phyloP scores from a whole-genome alignment of 2,888 invertebrate genomes.

The Caenorhabditis drosophilae region DNA sequence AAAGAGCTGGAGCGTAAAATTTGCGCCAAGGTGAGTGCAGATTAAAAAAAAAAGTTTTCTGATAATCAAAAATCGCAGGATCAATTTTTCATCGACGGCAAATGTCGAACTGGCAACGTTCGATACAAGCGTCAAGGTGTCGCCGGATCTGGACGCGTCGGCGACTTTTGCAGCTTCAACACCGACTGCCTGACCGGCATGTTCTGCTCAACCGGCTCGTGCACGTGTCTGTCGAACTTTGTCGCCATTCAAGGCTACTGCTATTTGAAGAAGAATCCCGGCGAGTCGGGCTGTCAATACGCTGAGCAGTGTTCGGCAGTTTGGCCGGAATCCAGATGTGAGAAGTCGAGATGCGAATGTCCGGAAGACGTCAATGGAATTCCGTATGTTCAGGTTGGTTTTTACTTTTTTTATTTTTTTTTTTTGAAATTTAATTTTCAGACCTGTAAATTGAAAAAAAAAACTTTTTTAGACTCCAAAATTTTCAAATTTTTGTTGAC shows the following conservation, averaged over 20 bases:
- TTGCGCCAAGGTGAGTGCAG: no score
- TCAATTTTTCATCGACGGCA: constrained; percentile 62
- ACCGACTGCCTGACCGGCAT: constrained; percentile 69
- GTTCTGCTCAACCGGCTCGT: constrained; percentile 68
- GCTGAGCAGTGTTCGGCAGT: constrained; percentile 67
- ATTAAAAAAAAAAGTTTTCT: no score
- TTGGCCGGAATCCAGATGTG: constrained; percentile 66
- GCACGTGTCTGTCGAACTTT: constrained; percentile 67
- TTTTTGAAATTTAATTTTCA: no score
- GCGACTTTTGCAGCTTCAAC: constrained; percentile 68
- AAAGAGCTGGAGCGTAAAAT: constrained; percentile 51
- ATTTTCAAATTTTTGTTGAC: no score
- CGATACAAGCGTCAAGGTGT: constrained; percentile 67
- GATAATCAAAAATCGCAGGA: no score
- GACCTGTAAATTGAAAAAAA: no score
- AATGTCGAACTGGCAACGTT: constrained; percentile 55
- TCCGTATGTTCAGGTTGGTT: constrained; percentile 58
- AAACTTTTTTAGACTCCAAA: no score
- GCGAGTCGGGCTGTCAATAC: constrained; percentile 67
- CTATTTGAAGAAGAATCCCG: constrained; percentile 68
- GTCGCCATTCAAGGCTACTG: constrained; percentile 69
- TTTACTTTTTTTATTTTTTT: no score
- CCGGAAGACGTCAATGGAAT: constrained; percentile 68
- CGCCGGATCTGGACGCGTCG: constrained; percentile 67
- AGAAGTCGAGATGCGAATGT: constrained; percentile 67